Conservation (phyloP, 1,140 invertebrate genomes). For the Latrodectus geometricus region DNA sequence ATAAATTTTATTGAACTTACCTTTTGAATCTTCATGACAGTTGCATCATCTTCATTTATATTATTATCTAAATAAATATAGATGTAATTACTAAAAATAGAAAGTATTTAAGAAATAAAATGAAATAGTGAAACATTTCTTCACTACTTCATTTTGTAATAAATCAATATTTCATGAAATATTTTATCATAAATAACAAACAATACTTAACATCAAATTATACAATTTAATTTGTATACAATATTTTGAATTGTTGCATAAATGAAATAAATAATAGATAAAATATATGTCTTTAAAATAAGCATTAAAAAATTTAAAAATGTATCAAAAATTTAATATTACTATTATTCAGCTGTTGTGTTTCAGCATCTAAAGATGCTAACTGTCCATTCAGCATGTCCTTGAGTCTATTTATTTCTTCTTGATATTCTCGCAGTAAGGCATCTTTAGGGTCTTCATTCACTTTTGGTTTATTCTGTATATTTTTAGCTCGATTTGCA, state of each 20-base stretch:
- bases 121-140: background rate
- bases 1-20: background rate
- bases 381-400: slow-evolving; percentile 74
- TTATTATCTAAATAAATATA: slow-evolving; percentile 22
- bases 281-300: background rate
- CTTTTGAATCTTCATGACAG: slow-evolving; percentile 51
- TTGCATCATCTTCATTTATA: slow-evolving; percentile 33
- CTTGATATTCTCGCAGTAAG: slow-evolving; percentile 86
- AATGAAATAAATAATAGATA: background rate
- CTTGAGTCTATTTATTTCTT: slow-evolving; percentile 83
- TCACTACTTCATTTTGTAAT: background rate
- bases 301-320: background rate
- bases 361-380: background rate
- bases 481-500: slow-evolving; percentile 92
- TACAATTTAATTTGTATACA: no score
- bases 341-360: slow-evolving; percentile 2
- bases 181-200: background rate
- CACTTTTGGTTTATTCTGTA: slow-evolving; percentile 90
- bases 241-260: background rate
- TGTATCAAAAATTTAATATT: background rate
- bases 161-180: slow-evolving; percentile 23
- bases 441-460: slow-evolving; percentile 96
- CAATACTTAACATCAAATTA: no score
- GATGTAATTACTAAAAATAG: background rate
- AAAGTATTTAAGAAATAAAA: background rate